Evolutionary conservation across 2,888 invertebrate species (phyloP), one percentile per base, ranked within the genome.

Genomic region (Saturnia japonica): DNA sequence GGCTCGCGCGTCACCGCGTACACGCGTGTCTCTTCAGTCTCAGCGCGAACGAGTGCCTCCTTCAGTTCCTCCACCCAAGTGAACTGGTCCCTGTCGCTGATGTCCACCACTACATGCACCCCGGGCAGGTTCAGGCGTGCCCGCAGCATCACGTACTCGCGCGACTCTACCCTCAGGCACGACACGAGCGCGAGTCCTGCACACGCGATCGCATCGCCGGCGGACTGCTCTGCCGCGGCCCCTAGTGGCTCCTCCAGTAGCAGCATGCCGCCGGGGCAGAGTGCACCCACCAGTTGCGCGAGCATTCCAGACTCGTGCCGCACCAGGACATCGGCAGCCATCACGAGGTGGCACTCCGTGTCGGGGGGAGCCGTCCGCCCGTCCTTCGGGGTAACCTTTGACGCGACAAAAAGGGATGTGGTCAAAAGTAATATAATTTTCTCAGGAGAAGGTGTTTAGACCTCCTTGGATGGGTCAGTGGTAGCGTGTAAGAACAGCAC

Each of bases 31-130:
- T 92, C 94, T 72, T 95, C 95, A 40, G 88, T 86, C 82, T 96
- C 95, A 68, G 96, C 94, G 72, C 95, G 95, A 74, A 95, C 95
- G 86, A 99, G 84, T 0, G 96, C 96, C 0, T 94, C 95, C 87
- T 98, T 98, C 54, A 99, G 91, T 14, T 94, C 90, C 68, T 97
- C 97, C 68, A 99, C 96, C 99, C 99, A 99, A 1, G 87, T 87
- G 89, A 96, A 98, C 42, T 75, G 19, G 82, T 95, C 94, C 72
- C 95, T 95, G 82, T 97, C 97, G 0, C 95, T 95, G 40, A 97
- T 91, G 74, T 95, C 94, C 2, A 98, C 89, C 0, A 97, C 91
- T n/a, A 94, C 89, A 67, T 87, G 83, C 62, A 85, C 87, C 0
- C 81, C 69, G 7, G 92, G 90, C 74, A 87, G 76, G 68, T 84